Evolutionary conservation across 92 coral and sea anemone genomes (phyloP), one percentile per base, ranked within the genome.

Genomic region (Heteractis magnifica): DNA sequence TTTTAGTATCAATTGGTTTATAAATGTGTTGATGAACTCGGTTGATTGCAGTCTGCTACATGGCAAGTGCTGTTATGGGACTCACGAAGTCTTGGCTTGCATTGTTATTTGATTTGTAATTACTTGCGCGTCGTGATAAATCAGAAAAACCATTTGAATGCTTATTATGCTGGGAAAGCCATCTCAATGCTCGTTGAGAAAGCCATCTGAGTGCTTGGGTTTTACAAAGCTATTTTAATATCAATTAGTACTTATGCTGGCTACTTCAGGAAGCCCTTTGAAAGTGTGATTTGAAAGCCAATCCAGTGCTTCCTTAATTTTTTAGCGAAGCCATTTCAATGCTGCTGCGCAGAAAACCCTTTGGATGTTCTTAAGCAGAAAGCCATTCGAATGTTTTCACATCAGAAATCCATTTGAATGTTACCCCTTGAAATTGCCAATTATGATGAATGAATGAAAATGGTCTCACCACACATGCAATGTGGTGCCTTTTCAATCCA

Each of bases 141-240:
- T 56, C 23, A 16, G 58, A 59, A 78, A 78, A 60, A 52, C 12
- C 82, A 60, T 56, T 49, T 70, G 73, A 52, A 75, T 75, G 78
- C 56, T 75, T 75, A 44, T 75, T 53, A 75, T 52, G 78, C 78
- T 52, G 3, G 8, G 26, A 51, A 51, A 77, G n/a, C 59, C 62
- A 50, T 80, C 44, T 14, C 64, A 26, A 59, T 59, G 73, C 73
- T 52, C 82, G 23, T 62, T 78, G 10, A 59, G 82, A 26, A 77
- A 78, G 51, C 72, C 72, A 78, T 21, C 16, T 8, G 19, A 78
- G 82, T 59, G 82, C 82, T 41, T 78, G 72, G 65, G 76, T 56
- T 59, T 65, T 74, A 44, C 6, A 80, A 80, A 79, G 74, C 82
- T 56, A 60, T 26, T 48, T 79, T 12, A 60, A 34, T 34, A 34